Base-by-base conservation (phyloP, 2,888 invertebrate species). In the Polylopha cassiicola region DNA sequence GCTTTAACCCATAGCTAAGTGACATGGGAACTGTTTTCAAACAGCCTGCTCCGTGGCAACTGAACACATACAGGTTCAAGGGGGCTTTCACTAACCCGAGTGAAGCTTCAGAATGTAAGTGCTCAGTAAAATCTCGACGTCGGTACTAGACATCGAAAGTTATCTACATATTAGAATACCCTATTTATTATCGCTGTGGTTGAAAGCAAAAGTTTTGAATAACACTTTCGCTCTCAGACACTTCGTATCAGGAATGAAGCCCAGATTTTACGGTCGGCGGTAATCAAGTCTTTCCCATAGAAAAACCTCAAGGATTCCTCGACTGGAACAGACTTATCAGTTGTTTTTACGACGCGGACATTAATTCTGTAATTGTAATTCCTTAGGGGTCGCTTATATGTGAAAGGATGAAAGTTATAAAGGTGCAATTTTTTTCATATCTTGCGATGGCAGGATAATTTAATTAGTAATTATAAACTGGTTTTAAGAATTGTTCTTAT, bases 281-380 rank as follows among this genome's bases (percentile, higher is more conserved):
- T 36, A 30, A 20, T 28, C 38, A 17, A 29, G 30, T 38, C 27
- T 48, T 65, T 72, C 69, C 71, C 70, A 64, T 61, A 61, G 53
- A 64, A 59, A 62, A 66, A 64, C 59, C 57, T 53, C 44, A 50
- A 39, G 46, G 53, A 39, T 43, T 43, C 54, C 44, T 58, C 53
- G 55, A 51, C 63, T 71, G 73, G 64, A 68, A 73, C 79, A 48
- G 49, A 48, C 59, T 61, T 54, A 70, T 77, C 74, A 72, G 66
- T 56, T 63, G 72, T 64, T 69, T 72, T 67, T 65, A 56, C 53
- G 55, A 50, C 38, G 30, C 37, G 9, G 38, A 37, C 37, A 38
- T 39, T 39, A 37, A 30, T 36, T 24, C 14, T 21, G 21, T 21
- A 43, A 43, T 43, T 37, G 27, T 26, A 32, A 42, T 27, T 13